phyloP scores from a whole-genome alignment of 2,113 vertebrate genomes.

The Brienomyrus brachyistius region DNA sequence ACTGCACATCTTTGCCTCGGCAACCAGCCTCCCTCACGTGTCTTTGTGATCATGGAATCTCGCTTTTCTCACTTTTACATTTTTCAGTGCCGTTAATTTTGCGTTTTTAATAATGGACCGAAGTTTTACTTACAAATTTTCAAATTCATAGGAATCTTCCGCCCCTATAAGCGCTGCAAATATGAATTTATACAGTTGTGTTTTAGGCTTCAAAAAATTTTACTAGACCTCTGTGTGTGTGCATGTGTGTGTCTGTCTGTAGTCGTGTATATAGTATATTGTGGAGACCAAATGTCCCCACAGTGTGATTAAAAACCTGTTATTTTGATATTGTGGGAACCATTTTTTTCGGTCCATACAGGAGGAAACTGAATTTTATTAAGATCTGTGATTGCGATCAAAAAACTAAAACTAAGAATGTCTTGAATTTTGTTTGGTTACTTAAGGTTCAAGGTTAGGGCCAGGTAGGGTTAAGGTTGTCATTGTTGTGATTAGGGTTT shows the following conservation, averaged over 20 bases:
- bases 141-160: not conserved
- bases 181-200: too few species aligned
- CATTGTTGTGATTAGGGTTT: not conserved
- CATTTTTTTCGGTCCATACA: not conserved
- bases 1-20: not conserved
- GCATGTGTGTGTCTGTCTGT: not conserved
- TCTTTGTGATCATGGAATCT: not conserved
- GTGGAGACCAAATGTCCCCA: not conserved
- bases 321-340: not conserved
- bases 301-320: not conserved
- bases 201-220: not conserved
- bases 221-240: not conserved
- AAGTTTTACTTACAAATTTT: not conserved
- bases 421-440: not conserved
- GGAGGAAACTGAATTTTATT: not conserved
- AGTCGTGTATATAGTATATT: not conserved
- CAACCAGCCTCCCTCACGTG: not conserved
- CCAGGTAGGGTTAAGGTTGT: not conserved
- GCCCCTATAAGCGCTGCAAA: too few species aligned
- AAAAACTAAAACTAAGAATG: not conserved
- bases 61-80: not conserved
- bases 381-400: not conserved
- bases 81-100: not conserved
- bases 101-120: not conserved
- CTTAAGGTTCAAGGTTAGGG: not conserved